A percentile compares a stretch with the other conserved stretches of the same genome.
phyloP scores from a whole-genome alignment of 2,797 vertebrate species.

The Heliangelus exortis region DNA sequence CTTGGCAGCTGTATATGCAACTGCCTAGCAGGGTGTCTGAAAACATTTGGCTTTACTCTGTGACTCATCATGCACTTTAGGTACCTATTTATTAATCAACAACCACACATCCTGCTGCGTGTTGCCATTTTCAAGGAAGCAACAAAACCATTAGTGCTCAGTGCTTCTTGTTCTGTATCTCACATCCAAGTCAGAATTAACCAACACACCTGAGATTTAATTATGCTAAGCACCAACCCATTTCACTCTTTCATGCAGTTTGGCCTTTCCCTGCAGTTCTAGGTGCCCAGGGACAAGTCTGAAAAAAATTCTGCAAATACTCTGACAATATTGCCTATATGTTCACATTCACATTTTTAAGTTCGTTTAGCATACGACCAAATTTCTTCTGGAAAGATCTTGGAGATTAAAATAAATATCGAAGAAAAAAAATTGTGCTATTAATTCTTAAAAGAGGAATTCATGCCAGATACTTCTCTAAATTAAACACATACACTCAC shows the following conservation, averaged over 20 bases:
- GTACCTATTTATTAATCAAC: constrained; percentile 41
- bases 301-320: background rate
- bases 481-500: background rate
- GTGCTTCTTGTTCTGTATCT: background rate
- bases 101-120: background rate
- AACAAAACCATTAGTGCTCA: background rate
- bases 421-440: background rate
- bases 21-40: background rate
- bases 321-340: background rate
- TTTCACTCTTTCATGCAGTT: background rate
- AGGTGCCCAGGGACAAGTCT: background rate
- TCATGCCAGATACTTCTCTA: background rate
- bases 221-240: background rate
- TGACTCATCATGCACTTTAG: constrained; percentile 9
- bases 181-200: constrained; percentile 22
- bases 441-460: background rate
- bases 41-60: constrained; percentile 30
- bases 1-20: background rate
- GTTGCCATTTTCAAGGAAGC: constrained; percentile 39
- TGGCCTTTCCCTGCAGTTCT: background rate
- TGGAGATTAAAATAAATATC: background rate
- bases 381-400: background rate
- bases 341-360: background rate
- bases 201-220: constrained; percentile 38
- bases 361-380: background rate